A percentile compares a stretch with the other conserved stretches of the same genome.
phyloP scores from a whole-genome alignment of 2,797 vertebrate species.

The Percopsis omiscomaycus region DNA sequence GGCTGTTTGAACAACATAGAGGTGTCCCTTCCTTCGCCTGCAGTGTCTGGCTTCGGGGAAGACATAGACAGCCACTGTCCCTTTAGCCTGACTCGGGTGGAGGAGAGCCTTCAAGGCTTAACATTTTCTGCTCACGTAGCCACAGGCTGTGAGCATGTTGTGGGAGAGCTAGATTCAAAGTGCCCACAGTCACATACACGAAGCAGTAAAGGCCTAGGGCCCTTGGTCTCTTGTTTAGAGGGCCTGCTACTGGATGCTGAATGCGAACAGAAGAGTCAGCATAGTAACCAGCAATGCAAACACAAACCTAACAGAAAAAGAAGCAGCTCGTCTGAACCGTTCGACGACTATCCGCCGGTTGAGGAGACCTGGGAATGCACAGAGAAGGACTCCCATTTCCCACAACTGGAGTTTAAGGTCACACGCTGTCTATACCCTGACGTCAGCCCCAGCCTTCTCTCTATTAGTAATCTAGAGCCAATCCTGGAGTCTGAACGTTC shows the following conservation, averaged over 20 bases:
- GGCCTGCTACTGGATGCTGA: constrained; percentile 19
- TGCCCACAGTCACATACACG: constrained; percentile 4
- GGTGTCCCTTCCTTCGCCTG: constrained; percentile 21
- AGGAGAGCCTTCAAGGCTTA: constrained; percentile 5
- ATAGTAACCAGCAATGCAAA: constrained; percentile 7
- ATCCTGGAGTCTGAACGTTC: constrained; percentile 58
- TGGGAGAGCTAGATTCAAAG: constrained; percentile 15
- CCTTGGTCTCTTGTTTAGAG: constrained; percentile 25
- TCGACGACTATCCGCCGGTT: constrained; percentile 18
- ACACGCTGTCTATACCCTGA: constrained; percentile 37
- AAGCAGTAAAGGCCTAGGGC: constrained; percentile 15
- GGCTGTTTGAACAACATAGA: constrained; percentile 6
- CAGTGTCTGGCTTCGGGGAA: constrained; percentile 20
- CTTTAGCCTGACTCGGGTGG: constrained; percentile 10
- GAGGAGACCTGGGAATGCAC: constrained; percentile 19
- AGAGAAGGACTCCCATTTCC: constrained; percentile 4
- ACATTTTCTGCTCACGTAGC: constrained; percentile 12
- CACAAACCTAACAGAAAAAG: constrained; percentile 16
- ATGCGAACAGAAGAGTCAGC: constrained; percentile 17
- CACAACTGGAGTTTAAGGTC: constrained; percentile 33
- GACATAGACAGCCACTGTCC: constrained; percentile 16
- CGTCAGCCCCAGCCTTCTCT: constrained; percentile 30
- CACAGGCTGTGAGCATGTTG: background rate
- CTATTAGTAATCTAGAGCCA: constrained; percentile 58
- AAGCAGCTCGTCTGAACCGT: constrained; percentile 6